Conservation (phyloP, 2,113 vertebrate species). For the Malurus alboscapulatus region DNA sequence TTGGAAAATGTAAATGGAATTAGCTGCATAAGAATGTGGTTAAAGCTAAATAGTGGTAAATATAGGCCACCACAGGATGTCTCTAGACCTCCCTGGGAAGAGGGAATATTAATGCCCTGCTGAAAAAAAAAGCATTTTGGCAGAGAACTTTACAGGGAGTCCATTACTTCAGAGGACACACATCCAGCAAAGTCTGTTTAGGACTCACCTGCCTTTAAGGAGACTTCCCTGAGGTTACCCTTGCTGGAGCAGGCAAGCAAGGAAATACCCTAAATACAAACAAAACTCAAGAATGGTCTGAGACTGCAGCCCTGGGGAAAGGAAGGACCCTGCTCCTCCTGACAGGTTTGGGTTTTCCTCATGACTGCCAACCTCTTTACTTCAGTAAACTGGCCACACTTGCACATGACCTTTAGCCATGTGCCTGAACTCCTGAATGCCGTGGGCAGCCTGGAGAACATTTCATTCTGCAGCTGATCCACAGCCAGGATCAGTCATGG, state of each 20-base stretch:
- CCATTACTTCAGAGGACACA: background rate
- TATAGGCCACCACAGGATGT: background rate
- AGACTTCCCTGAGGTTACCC: background rate
- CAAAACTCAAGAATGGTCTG: background rate
- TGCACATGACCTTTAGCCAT: background rate
- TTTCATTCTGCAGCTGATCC: background rate
- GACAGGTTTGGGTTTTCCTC: background rate
- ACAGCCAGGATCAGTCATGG: background rate
- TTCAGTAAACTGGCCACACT: background rate
- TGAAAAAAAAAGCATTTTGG: background rate
- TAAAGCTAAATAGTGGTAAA: background rate
- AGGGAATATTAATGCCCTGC: background rate
- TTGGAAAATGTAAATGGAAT: background rate
- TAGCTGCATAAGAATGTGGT: background rate
- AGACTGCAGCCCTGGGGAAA: background rate
- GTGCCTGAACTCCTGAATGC: background rate
- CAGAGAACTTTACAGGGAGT: background rate
- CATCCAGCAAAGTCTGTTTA: fast-evolving
- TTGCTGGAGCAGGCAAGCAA: background rate
- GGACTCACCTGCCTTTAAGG: background rate
- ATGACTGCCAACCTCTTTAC: background rate
- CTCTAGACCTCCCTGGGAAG: background rate
- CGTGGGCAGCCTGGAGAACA: background rate
- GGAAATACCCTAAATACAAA: background rate
- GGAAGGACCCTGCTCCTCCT: background rate